Conservation (phyloP, 2,797 vertebrate species). For the Onychomys arenicola region DNA sequence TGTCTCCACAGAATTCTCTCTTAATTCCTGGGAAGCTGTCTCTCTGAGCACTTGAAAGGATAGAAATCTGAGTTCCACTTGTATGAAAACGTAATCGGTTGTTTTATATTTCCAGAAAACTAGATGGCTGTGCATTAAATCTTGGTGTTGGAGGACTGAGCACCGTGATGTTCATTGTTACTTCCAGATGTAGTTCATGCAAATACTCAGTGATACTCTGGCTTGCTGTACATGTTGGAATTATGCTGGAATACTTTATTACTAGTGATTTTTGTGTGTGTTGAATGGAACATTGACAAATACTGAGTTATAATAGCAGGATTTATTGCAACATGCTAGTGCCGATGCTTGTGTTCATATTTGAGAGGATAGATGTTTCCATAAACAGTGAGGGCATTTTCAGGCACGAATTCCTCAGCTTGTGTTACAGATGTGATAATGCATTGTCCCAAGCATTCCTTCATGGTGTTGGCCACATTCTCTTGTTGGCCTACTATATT, state of each 20-base stretch:
- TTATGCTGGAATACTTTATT: conserved; percentile 61
- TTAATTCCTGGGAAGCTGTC: conserved; percentile 79
- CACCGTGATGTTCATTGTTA: not conserved
- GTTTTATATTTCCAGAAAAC: conserved; percentile 84
- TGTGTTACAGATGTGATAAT: conserved; percentile 11
- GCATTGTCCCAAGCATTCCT: conserved; percentile 22
- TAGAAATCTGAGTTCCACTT: conserved; percentile 67
- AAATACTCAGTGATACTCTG: conserved; percentile 24
- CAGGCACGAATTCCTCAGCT: not conserved
- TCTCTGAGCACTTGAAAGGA: conserved; percentile 58
- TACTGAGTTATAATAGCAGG: conserved; percentile 59
- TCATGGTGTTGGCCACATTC: not conserved
- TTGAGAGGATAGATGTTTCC: conserved; percentile 12
- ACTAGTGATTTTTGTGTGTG: conserved; percentile 71
- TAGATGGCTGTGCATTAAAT: conserved; percentile 42
- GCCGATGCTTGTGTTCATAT: not conserved
- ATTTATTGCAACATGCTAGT: conserved; percentile 16
- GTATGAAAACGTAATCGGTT: conserved; percentile 66
- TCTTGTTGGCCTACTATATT: conserved; percentile 35
- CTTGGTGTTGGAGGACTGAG: not conserved
- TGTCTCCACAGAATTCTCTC: conserved; percentile 76
- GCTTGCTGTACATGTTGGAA: conserved; percentile 53
- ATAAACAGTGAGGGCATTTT: conserved; percentile 18
- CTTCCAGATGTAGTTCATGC: not conserved
- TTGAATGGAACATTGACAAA: conserved; percentile 59